These are phyloP conservation scores for Cranoglanis bouderius DNA, from an alignment of 2,113 vertebrate genomes.

Conservation along the genomic window DNA sequence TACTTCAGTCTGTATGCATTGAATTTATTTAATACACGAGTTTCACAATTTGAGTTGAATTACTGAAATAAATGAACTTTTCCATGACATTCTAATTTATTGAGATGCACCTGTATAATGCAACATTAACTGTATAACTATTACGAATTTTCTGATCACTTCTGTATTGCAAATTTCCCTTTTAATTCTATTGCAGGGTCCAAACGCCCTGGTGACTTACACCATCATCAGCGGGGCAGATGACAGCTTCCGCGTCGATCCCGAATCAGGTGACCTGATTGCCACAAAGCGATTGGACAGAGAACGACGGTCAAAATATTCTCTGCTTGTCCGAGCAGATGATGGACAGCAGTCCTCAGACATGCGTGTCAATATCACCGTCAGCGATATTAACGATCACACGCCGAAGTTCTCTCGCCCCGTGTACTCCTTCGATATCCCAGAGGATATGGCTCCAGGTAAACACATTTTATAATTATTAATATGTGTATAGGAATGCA, in stretches of 20 bases:
- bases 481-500: not conserved
- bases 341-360: constrained; percentile 94
- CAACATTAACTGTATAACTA: not conserved
- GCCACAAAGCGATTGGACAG: constrained; percentile 89
- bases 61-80: too few species aligned
- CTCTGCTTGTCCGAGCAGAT: constrained; percentile 89
- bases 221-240: constrained; percentile 95
- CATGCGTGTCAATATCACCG: constrained; percentile 91
- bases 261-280: constrained; percentile 90
- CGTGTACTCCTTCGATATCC: constrained; percentile 91
- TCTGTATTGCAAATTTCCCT: not conserved
- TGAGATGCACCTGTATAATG: too few species aligned
- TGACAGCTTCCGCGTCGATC: constrained; percentile 93
- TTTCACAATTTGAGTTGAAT: too few species aligned
- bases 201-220: constrained; percentile 94
- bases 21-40: too few species aligned
- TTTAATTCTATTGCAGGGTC: constrained; percentile 76
- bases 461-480: constrained; percentile 38
- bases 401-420: constrained; percentile 87
- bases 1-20: too few species aligned
- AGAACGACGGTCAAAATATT: constrained; percentile 91
- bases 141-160: not conserved
- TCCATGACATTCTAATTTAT: too few species aligned
- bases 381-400: constrained; percentile 94
- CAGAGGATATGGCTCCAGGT: constrained; percentile 90